Evolutionary conservation across 2,888 invertebrate species (phyloP).

Genomic region (Notocelia uddmanniana): DNA sequence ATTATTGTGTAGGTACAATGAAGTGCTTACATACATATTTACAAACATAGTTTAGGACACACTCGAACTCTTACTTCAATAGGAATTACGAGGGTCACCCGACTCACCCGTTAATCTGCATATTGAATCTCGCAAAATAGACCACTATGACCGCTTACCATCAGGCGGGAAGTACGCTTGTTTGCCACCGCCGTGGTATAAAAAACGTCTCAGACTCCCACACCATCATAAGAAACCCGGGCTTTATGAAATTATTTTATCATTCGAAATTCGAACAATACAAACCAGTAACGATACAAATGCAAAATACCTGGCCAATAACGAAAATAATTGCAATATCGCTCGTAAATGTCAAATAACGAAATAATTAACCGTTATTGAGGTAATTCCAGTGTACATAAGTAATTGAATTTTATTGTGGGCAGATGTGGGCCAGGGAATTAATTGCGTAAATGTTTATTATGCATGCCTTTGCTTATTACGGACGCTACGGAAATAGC

Average conservation of each 20-base stretch:
- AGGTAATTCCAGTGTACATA: conserved; percentile 41
- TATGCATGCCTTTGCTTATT: conserved; percentile 36
- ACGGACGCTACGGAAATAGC: conserved; percentile 24
- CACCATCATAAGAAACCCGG: too few relatives aligned
- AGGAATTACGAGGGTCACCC: too few relatives aligned
- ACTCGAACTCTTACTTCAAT: too few relatives aligned
- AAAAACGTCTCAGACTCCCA: too few relatives aligned
- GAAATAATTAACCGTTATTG: conserved; percentile 44
- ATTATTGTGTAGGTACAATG: too few relatives aligned
- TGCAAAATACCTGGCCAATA: conserved; percentile 22
- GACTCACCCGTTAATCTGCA: too few relatives aligned
- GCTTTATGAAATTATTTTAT: background rate
- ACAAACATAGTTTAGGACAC: too few relatives aligned
- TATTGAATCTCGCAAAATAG: too few relatives aligned
- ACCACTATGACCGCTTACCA: too few relatives aligned
- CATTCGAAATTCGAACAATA: conserved; percentile 4
- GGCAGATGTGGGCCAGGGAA: conserved; percentile 38
- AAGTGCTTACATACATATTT: too few relatives aligned
- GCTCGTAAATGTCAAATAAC: conserved; percentile 44
- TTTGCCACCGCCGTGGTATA: too few relatives aligned
- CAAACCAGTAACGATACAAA: conserved; percentile 14
- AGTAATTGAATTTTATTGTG: conserved; percentile 42
- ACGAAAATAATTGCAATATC: conserved; percentile 32
- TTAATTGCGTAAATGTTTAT: conserved; percentile 43
- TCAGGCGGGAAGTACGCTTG: too few relatives aligned